Conservation (phyloP, 2,888 invertebrate species). For the Tenthredo scrophulariae region DNA sequence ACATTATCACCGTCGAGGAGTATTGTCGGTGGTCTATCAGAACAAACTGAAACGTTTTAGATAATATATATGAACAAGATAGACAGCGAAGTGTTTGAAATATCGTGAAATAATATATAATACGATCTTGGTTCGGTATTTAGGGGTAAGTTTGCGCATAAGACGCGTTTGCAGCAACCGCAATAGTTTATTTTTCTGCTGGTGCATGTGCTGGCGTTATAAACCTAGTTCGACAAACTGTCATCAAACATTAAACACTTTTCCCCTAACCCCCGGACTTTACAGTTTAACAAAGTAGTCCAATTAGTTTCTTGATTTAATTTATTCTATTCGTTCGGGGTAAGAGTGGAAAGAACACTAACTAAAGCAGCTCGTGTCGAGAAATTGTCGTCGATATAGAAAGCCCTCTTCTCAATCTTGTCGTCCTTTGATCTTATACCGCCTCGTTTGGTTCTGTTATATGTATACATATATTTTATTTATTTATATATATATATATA, state of each 20-base stretch:
- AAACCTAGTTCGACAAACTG: constrained; percentile 22
- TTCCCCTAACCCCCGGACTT: background rate
- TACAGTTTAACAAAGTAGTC: constrained; percentile 22
- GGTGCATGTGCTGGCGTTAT: background rate
- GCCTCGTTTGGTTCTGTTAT: background rate
- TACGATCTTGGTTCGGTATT: no score
- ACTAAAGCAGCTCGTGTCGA: background rate
- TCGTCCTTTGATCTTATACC: background rate
- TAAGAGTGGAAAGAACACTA: background rate
- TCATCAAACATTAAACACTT: constrained; percentile 16
- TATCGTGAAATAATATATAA: background rate
- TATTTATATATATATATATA: background rate
- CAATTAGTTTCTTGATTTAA: constrained; percentile 35
- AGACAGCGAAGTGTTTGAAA: background rate
- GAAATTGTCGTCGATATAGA: constrained; percentile 26
- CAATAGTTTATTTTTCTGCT: background rate
- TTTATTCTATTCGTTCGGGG: constrained; percentile 29
- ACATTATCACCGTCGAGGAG: constrained; percentile 32
- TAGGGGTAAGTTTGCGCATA: background rate
- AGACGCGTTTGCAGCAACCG: background rate
- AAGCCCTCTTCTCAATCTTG: constrained; percentile 2
- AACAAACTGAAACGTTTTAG: background rate
- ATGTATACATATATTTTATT: background rate
- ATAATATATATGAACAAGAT: background rate
- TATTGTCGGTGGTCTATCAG: background rate